Evolutionary conservation across 2,888 invertebrate genomes (phyloP), one percentile per base, ranked within the genome.

Genomic region (Polymixis lichenea): DNA sequence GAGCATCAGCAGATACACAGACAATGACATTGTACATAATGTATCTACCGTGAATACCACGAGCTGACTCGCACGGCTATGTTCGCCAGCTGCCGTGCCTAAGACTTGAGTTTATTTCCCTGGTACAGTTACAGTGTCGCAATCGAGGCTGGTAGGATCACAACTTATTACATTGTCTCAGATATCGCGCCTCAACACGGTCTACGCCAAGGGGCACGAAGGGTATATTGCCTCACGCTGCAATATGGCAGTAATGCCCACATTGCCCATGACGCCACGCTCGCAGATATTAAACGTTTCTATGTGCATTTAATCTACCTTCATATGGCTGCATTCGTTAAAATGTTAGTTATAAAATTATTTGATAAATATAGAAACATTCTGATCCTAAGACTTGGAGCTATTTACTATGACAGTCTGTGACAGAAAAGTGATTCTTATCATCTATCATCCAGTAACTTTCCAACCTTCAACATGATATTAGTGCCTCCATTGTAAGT

Each of bases 1-100:
- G 32, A 51, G 13, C 84, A 83, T 83, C 84, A 68, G 79, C 62
- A 75, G 72, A 76, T 55, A 72, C 28, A 64, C 56, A 74, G 55
- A 82, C 83, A 75, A 75, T 71, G 74, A 71, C 74, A 53, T 22
- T 46, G 62, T 74, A 68, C 75, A 56, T 25, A 51, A 60, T 43
- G 38, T 53, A 46, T 73, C 9, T 1, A 25, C 56, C 19, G 25
- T 55, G 49, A 17, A 25, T 55, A 64, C 71, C 71, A 71, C 62
- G 62, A 71, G 9, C 71, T 62, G 56, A 43, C n/a, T 58, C 51
- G 28, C 15, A 0, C n/a, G 32, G 32, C 72, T 38, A 46, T 32
- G 51, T 17, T n/a, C 49, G 49, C 55, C 0, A 28, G 28, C 28
- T 46, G 43, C 11, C 43, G 43, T 19, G 49, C 6, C 49, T 38